A percentile compares a stretch with the other conserved stretches of the same genome.
Conservation (phyloP, 2,113 vertebrate species). For the Orycteropus afer region DNA sequence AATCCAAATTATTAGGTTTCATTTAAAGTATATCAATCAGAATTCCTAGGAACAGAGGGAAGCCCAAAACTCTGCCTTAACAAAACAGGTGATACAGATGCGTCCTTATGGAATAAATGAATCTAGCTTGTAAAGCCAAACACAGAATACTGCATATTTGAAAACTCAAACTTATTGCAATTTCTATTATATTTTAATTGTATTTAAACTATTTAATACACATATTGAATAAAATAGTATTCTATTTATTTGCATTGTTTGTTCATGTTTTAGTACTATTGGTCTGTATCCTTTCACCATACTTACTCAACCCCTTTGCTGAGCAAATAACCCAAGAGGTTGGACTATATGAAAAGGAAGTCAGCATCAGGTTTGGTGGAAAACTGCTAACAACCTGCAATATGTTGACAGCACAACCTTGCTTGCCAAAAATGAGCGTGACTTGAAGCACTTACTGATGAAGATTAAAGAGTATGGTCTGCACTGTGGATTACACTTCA, state of each 20-base stretch:
- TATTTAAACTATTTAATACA: neutral
- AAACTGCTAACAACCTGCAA: too few relatives aligned
- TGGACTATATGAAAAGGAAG: too few relatives aligned
- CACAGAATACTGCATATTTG: neutral
- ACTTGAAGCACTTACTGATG: too few relatives aligned
- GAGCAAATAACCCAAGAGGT: too few relatives aligned
- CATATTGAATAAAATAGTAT: neutral
- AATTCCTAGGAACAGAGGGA: neutral
- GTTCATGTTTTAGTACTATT: neutral
- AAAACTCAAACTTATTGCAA: neutral
- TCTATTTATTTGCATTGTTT: neutral
- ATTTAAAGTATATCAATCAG: neutral
- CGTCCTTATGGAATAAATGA: neutral
- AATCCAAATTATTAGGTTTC: neutral
- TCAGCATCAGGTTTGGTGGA: too few relatives aligned
- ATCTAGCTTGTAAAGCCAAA: neutral
- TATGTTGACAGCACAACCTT: too few relatives aligned
- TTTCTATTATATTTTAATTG: neutral
- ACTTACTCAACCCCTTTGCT: too few relatives aligned
- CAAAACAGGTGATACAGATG: neutral
- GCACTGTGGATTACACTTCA: too few relatives aligned
- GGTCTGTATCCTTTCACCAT: accelerated
- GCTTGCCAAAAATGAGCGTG: too few relatives aligned
- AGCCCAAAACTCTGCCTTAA: neutral
- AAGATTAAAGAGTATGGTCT: too few relatives aligned